phyloP scores from a whole-genome alignment of 2,888 invertebrate species.

The Anthoptus insignis region DNA sequence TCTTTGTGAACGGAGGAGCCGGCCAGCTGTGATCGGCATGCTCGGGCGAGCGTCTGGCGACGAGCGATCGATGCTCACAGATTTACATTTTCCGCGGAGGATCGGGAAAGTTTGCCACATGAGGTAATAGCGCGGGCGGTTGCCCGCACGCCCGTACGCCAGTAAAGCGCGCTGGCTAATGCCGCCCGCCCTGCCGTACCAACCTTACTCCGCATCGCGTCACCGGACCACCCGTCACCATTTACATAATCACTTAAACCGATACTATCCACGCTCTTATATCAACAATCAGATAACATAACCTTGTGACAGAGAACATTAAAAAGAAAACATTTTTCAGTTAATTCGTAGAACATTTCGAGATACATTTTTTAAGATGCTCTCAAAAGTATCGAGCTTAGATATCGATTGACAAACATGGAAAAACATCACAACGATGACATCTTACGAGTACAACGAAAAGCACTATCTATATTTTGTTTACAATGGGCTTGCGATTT shows the following conservation, averaged over 20 bases:
- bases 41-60: constrained; percentile 74
- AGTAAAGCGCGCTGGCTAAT: constrained; percentile 83
- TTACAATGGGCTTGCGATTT: constrained; percentile 67
- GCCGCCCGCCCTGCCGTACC: constrained; percentile 79
- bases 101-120: constrained; percentile 86
- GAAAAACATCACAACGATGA: constrained; percentile 60
- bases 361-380: background rate
- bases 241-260: constrained; percentile 67
- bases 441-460: constrained; percentile 51
- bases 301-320: background rate
- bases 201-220: constrained; percentile 51
- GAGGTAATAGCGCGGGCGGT: constrained; percentile 71
- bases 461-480: constrained; percentile 52
- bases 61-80: constrained; percentile 83
- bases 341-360: constrained; percentile 4
- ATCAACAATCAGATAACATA: constrained; percentile 18
- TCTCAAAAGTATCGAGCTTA: background rate
- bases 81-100: constrained; percentile 85
- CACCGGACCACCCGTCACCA: constrained; percentile 56
- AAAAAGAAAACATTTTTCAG: background rate
- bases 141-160: constrained; percentile 84
- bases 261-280: constrained; percentile 56
- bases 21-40: constrained; percentile 82
- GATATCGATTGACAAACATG: constrained; percentile 52
- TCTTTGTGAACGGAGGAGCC: constrained; percentile 82